Base-by-base conservation (phyloP, 2,888 invertebrate genomes). In the Epiblema foenella region DNA sequence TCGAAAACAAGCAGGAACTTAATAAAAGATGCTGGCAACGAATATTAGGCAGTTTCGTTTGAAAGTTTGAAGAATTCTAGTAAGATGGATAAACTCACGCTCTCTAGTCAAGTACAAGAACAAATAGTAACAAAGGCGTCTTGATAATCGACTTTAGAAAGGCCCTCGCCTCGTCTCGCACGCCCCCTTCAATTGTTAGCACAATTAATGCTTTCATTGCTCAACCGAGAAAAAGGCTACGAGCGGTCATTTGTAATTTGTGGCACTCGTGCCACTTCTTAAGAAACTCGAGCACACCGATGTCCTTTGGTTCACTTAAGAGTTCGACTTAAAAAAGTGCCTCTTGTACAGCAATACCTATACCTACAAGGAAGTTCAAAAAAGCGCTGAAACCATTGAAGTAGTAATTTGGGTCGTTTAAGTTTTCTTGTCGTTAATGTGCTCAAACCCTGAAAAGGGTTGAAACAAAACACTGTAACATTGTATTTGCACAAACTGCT, bases 101-200 rank as follows among this genome's bases (percentile, higher is more conserved):
- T 51, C 56, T 54, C 46, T 29, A 52, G 18, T 39, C 54, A 37
- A 60, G 66, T 37, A 71, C 66, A 71, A 56, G 42, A 70, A 65
- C 49, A 63, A 65, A 60, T 54, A 66, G 65, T 66, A 60, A 74
- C 74, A 75, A 75, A 68, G 67, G 65, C 71, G 58, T 64, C 64
- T 69, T 72, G 68, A 69, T 69, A 67, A 73, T 56, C 75, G 81
- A 81, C 81, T 85, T 85, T 85, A 86, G 89, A 89, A 89, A 91
- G 87, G 82, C 84, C 80, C 81, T 81, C 76, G 78, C 80, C 81
- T 81, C 76, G 78, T 81, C 79, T 77, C 77, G 80, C 78, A 79
- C 83, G 84, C 82, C 81, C 83, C 84, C 81, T 83, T 68, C 71
- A 69, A 75, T 87, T 89, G 87, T 91, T 90, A 88, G 85, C 79